phyloP scores from a whole-genome alignment of 2,113 vertebrate genomes.

The Tachycineta bicolor region DNA sequence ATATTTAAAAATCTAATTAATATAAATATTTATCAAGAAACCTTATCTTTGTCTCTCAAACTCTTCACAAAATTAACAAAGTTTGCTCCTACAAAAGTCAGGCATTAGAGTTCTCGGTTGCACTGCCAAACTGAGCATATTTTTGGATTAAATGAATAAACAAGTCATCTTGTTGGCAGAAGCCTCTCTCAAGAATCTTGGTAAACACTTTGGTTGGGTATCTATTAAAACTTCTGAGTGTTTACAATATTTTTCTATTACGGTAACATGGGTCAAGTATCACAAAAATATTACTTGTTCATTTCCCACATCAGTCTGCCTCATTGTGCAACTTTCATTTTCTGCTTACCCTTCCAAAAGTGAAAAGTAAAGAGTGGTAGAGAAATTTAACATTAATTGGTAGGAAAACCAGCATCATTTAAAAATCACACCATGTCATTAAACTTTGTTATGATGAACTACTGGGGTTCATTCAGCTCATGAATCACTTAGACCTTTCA shows the following conservation, averaged over 20 bases:
- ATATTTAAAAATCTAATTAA: neutral
- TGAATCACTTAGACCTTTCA: slow-evolving; percentile 49
- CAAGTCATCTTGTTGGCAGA: neutral
- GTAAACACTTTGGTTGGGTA: neutral
- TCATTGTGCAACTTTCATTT: neutral
- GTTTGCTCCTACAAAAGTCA: neutral
- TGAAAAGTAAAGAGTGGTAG: neutral
- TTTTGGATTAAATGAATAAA: slow-evolving; percentile 7
- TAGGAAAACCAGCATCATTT: neutral
- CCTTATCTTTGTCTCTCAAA: neutral
- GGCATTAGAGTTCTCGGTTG: neutral
- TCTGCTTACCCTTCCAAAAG: neutral
- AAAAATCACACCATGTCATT: slow-evolving; percentile 15
- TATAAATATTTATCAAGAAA: neutral
- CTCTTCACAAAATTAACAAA: neutral
- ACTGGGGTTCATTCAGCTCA: slow-evolving; percentile 32
- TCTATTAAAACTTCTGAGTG: neutral
- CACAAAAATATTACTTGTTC: neutral
- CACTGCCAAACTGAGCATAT: neutral
- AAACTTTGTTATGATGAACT: slow-evolving; percentile 48
- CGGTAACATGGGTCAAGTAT: neutral
- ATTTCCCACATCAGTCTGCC: neutral
- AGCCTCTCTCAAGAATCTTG: neutral
- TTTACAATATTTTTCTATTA: neutral
- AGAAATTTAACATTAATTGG: neutral